phyloP scores from a whole-genome alignment of 2,797 vertebrate species.

The Halcyon smyrnensis region DNA sequence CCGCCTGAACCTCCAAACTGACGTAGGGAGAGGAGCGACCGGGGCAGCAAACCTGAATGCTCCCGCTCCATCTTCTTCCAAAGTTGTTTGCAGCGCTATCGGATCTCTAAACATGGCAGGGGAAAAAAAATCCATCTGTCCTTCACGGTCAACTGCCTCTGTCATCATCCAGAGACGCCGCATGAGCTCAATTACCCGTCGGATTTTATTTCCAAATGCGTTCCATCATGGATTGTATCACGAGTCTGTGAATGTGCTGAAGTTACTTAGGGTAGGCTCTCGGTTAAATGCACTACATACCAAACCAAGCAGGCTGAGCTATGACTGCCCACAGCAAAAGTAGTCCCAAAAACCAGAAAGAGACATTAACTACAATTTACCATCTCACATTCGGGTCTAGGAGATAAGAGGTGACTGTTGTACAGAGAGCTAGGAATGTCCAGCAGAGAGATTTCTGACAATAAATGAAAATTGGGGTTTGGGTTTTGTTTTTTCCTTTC shows the following conservation, averaged over 20 bases:
- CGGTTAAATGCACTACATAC: rapidly evolving
- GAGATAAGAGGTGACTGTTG: neutral
- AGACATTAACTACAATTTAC: neutral
- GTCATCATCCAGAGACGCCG: neutral
- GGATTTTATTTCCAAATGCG: slow-evolving; percentile 36
- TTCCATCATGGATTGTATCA: neutral
- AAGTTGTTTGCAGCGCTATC: neutral
- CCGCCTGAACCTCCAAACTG: neutral
- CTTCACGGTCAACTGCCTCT: neutral
- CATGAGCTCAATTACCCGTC: neutral
- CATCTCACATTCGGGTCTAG: neutral
- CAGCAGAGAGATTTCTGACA: neutral
- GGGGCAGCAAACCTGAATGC: rapidly evolving
- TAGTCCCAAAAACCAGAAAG: neutral
- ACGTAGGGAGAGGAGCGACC: neutral
- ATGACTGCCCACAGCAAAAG: neutral
- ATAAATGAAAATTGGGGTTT: neutral
- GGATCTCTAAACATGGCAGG: neutral
- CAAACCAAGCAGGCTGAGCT: neutral
- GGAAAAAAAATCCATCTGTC: slow-evolving; percentile 6
- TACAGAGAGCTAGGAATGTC: neutral
- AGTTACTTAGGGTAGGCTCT: neutral
- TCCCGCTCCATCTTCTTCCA: neutral
- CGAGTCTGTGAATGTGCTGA: neutral
- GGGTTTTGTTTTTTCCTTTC: neutral